A percentile compares a stretch with the other conserved stretches of the same genome.
phyloP scores from a whole-genome alignment of 2,888 invertebrate genomes.

The Archaeoteleia sp. region DNA sequence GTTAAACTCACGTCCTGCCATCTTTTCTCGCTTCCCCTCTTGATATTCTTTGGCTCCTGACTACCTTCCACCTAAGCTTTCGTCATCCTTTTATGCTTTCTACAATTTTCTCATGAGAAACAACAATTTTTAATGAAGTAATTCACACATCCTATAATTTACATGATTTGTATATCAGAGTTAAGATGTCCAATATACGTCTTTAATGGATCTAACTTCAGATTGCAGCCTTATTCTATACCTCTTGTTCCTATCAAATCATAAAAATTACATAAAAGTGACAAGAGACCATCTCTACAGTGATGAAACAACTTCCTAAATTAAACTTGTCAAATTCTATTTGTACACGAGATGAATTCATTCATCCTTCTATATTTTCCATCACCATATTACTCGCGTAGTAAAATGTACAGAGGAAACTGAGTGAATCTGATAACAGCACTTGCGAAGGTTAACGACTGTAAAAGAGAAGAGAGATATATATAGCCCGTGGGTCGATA shows the following conservation, averaged over 20 bases:
- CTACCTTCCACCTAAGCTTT: constrained; percentile 39
- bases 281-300: too few species aligned
- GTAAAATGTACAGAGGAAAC: constrained; percentile 43
- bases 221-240: too few species aligned
- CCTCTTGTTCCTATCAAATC: too few species aligned
- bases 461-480: background rate
- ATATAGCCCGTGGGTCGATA: constrained; percentile 41
- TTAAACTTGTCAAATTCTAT: too few species aligned
- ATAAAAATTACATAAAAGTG: too few species aligned
- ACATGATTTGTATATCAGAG: too few species aligned
- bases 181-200: too few species aligned
- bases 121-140: background rate
- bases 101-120: background rate
- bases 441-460: constrained; percentile 1
- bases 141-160: background rate
- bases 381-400: constrained; percentile 3
- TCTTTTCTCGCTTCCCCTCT: constrained; percentile 40
- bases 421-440: constrained; percentile 35
- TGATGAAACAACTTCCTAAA: too few species aligned
- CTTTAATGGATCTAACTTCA: too few species aligned
- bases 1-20: constrained; percentile 54
- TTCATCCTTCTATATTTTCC: too few species aligned
- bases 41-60: constrained; percentile 37
- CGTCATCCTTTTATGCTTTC: background rate
- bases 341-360: too few species aligned